phyloP scores from a whole-genome alignment of 2,797 vertebrate species.

The Epinephelus malabaricus region DNA sequence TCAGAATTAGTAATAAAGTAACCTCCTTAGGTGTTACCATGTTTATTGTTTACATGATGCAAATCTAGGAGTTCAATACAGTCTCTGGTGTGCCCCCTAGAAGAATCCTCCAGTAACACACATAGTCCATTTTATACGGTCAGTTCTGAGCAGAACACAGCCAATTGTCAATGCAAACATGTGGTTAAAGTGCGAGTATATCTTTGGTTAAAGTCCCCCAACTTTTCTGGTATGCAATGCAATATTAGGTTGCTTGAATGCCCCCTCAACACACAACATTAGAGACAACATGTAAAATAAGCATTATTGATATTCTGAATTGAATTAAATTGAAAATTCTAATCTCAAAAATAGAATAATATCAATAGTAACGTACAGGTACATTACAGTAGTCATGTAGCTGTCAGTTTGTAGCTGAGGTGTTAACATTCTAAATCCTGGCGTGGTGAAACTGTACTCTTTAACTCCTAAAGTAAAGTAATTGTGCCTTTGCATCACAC shows the following conservation, averaged over 20 bases:
- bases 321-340: neutral
- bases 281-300: slow-evolving; percentile 7
- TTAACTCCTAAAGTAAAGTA: neutral
- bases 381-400: neutral
- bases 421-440: neutral
- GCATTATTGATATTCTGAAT: neutral
- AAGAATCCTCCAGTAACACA: too few species aligned
- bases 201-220: neutral
- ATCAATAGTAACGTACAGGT: too few species aligned
- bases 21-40: too few species aligned
- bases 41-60: too few species aligned
- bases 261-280: neutral
- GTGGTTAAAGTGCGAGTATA: too few species aligned
- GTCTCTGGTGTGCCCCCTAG: too few species aligned
- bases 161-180: too few species aligned
- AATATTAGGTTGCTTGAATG: neutral
- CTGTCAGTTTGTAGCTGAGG: neutral
- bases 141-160: too few species aligned
- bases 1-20: too few species aligned
- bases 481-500: neutral
- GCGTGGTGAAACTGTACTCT: neutral
- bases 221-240: neutral
- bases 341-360: neutral
- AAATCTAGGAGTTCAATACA: too few species aligned
- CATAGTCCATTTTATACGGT: too few species aligned